Conservation (phyloP, 2,113 vertebrate species). For the Cyprinodon tularosa region DNA sequence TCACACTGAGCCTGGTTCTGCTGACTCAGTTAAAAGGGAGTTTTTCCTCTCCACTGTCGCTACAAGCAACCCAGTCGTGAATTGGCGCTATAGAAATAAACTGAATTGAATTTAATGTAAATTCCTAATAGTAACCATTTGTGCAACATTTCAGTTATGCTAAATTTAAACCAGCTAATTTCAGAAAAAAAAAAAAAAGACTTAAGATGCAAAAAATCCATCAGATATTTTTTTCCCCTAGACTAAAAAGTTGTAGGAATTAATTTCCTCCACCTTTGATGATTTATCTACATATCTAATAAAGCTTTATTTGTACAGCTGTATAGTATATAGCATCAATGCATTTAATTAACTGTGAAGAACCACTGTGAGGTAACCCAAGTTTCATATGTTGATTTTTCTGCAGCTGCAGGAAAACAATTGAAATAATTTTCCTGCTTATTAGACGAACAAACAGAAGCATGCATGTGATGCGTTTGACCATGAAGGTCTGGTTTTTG, state of each 20-base stretch:
- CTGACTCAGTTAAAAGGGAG: no score
- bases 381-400: slow-evolving; percentile 27
- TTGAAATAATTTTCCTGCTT: neutral
- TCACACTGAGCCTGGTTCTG: no score
- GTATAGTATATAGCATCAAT: neutral
- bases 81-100: no score
- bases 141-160: no score
- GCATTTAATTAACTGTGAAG: neutral
- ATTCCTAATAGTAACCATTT: no score
- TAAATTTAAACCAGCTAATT: no score
- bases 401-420: slow-evolving; percentile 39
- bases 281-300: no score
- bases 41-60: no score
- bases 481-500: neutral
- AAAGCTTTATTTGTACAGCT: neutral
- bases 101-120: no score
- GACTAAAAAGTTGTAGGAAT: neutral
- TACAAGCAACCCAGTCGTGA: no score
- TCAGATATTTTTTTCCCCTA: neutral
- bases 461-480: neutral
- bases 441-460: neutral
- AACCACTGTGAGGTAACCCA: neutral
- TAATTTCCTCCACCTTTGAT: neutral
- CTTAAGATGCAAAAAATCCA: neutral
- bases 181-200: no score